Base-by-base conservation (phyloP, 2,888 invertebrate genomes). In the Parnassius apollo region DNA sequence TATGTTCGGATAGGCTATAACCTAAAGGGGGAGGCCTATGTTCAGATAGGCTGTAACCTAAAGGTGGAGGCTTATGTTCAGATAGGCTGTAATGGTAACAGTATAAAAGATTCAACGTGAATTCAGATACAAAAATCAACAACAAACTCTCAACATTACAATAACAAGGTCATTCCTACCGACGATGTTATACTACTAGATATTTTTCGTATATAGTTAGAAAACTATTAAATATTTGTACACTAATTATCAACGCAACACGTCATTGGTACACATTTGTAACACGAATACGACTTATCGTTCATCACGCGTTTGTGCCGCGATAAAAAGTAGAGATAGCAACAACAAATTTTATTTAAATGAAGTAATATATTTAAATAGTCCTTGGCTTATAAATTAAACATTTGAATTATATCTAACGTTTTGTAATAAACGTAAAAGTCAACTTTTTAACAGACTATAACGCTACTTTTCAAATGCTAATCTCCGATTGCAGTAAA, bases 241-340 rank as follows among this genome's bases (percentile, higher is more conserved):
- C 35, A 42, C 12, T 50, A 59, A 54, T 63, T 51, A 59, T 44
- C 42, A 58, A 57, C 46, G 18, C 50, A 54, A 11, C 25, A 12
- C 52, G 18, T 22, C n/a, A 53, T 58, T 45, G 58, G 50, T 45
- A 62, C 53, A 62, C 54, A 55, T 54, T 50, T 58, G 22, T 58
- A 55, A 42, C 46, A 57, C 42, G 57, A 55, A 42, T 42, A 57
- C 42, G 57, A 46, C 57, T 62, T 58, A 58, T 60, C 60, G 50
- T 44, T 59, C 49, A 56, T 59, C 58, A 35, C 58, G 45, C 58
- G 50, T 63, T 59, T 63, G 54, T 50, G 35, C 59, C 13, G n/a
- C 22, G 62, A 63, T 63, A 62, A 55, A 18, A 12, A 45, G 22
- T 18, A 22, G 50, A 55, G 62, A 63, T 63, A 55, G 53, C 46